Percentiles rank a stretch among this genome's conserved stretches.
Evolutionary conservation across 1,140 invertebrate genomes (phyloP).

Genomic region (Cotesia typhae): DNA sequence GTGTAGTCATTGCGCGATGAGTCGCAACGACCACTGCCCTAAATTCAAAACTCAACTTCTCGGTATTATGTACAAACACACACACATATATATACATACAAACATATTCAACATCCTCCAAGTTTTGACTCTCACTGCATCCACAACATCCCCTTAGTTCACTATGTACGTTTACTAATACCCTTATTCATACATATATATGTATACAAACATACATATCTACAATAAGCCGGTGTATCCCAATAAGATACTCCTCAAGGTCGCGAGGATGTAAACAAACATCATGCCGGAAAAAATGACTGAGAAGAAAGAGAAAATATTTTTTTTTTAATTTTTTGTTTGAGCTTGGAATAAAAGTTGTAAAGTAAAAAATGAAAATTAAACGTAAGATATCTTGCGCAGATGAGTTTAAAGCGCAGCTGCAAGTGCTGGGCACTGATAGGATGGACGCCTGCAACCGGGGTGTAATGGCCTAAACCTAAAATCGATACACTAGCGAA

Average conservation of each 20-base stretch:
- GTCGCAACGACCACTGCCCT: constrained; percentile 34
- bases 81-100: no score
- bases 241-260: constrained; percentile 9
- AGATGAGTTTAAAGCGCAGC: constrained; percentile 40
- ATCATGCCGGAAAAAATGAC: neutral
- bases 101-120: neutral
- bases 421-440: constrained; percentile 41
- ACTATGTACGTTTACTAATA: neutral
- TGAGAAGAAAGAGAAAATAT: neutral
- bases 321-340: neutral
- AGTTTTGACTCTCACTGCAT: neutral
- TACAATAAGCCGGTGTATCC: neutral
- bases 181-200: neutral
- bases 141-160: neutral
- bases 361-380: neutral
- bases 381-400: constrained; percentile 19
- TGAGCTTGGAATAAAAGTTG: neutral
- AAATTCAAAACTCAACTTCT: constrained; percentile 30
- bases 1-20: constrained; percentile 30
- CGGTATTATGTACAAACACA: neutral
- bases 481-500: constrained; percentile 54
- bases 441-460: constrained; percentile 38
- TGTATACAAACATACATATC: neutral
- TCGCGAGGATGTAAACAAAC: constrained; percentile 25
- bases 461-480: constrained; percentile 53